These are phyloP conservation scores for Bugula neritina DNA, from an alignment of 2,888 invertebrate genomes.

Conservation along the genomic window DNA sequence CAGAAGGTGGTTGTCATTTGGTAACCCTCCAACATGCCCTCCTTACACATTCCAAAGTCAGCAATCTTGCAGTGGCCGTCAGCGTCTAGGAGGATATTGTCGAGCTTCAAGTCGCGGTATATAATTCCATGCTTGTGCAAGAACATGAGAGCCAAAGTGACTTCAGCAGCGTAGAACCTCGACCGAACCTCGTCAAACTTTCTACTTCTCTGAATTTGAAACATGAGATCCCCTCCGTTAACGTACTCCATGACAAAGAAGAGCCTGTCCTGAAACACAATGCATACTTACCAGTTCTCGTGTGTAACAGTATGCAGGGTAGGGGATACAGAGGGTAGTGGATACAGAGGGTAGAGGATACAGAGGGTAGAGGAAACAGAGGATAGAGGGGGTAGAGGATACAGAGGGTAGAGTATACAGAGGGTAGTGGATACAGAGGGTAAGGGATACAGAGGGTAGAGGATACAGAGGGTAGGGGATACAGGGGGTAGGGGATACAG, in stretches of 20 bases:
- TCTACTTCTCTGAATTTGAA: constrained; percentile 95
- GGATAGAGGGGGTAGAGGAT: no score
- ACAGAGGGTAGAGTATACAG: no score
- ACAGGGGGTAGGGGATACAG: no score
- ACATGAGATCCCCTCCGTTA: constrained; percentile 85
- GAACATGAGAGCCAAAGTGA: constrained; percentile 93
- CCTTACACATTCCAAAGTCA: constrained; percentile 91
- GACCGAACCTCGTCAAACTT: constrained; percentile 94
- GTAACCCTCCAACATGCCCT: constrained; percentile 63
- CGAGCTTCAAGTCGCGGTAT: constrained; percentile 94
- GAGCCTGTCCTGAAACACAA: constrained; percentile 67
- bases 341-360: no score
- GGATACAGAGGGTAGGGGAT: no score
- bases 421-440: no score
- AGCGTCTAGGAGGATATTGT: constrained; percentile 92
- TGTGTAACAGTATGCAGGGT: no score
- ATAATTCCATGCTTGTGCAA: constrained; percentile 93
- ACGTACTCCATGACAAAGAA: constrained; percentile 99
- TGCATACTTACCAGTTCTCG: no score
- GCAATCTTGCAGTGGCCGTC: constrained; percentile 67
- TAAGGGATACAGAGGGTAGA: no score
- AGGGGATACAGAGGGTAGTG: no score
- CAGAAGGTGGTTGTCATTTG: constrained; percentile 93
- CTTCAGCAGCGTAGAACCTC: constrained; percentile 96
- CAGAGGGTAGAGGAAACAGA: no score